phyloP scores from a whole-genome alignment of 2,888 invertebrate species.

The Latheticus oryzae region DNA sequence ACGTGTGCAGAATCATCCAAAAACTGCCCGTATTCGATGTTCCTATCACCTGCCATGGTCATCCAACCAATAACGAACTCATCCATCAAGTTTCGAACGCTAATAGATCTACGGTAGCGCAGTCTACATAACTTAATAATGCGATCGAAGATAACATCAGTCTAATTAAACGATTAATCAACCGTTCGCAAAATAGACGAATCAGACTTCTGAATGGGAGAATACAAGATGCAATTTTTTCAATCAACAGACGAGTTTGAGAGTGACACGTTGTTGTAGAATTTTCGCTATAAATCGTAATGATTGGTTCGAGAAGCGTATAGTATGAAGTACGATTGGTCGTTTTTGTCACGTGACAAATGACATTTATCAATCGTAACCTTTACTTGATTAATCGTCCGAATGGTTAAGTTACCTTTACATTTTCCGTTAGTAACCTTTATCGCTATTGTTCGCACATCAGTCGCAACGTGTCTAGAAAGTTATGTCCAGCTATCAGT shows the following conservation, averaged over 20 bases:
- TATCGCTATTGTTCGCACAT: slow-evolving; percentile 37
- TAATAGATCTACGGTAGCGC: slow-evolving; percentile 29
- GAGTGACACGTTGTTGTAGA: too few species aligned
- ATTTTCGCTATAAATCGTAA: too few species aligned
- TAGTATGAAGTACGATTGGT: too few species aligned
- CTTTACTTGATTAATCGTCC: too few species aligned
- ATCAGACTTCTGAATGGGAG: too few species aligned
- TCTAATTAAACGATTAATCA: slow-evolving; percentile 42
- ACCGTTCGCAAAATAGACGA: neutral
- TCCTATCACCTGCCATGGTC: slow-evolving; percentile 1
- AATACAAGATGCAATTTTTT: too few species aligned
- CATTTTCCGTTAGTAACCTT: too few species aligned
- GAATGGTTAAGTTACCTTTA: too few species aligned
- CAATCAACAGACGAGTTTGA: too few species aligned
- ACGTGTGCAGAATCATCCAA: slow-evolving; percentile 48
- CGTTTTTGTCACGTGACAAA: too few species aligned
- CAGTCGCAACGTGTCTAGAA: slow-evolving; percentile 45
- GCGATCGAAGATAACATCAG: slow-evolving; percentile 32
- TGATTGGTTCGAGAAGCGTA: too few species aligned
- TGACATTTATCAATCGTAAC: too few species aligned
- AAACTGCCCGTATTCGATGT: slow-evolving; percentile 5
- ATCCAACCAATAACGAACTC: slow-evolving; percentile 13
- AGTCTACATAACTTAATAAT: slow-evolving; percentile 24
- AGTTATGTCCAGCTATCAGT: slow-evolving; percentile 55
- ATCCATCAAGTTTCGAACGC: slow-evolving; percentile 26